phyloP scores from a whole-genome alignment of 2,888 invertebrate species.

The Campoplex capitator region DNA sequence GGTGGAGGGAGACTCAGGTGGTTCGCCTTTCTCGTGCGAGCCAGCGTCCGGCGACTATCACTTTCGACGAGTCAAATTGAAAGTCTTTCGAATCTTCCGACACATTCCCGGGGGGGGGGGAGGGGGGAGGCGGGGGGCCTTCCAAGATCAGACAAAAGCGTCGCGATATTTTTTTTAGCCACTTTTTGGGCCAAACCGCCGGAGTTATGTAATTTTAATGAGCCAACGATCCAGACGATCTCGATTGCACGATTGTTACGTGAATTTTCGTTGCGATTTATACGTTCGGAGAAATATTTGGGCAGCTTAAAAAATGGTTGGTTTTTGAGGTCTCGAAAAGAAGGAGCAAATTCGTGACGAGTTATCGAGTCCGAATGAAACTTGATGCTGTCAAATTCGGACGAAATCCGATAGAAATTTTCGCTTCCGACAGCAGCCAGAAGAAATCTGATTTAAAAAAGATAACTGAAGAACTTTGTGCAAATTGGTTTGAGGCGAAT shows the following conservation, averaged over 20 bases:
- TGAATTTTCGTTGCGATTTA: not conserved
- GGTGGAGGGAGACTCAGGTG: slow-evolving; percentile 72
- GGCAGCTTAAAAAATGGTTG: not conserved
- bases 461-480: too few relatives aligned
- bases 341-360: not conserved
- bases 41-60: slow-evolving; percentile 80
- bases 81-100: slow-evolving; percentile 79
- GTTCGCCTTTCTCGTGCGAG: slow-evolving; percentile 82
- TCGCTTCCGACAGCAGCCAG: not conserved
- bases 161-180: not conserved
- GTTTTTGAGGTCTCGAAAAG: not conserved
- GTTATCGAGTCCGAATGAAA: not conserved
- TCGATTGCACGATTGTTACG: slow-evolving; percentile 2
- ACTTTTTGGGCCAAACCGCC: not conserved
- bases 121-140: not conserved
- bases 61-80: slow-evolving; percentile 83
- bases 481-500: not conserved
- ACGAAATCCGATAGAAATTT: not conserved
- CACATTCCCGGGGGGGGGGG: not conserved
- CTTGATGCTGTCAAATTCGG: not conserved
- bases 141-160: not conserved
- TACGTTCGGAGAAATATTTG: not conserved
- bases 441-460: not conserved
- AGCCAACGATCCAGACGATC: not conserved
- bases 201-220: not conserved